These are phyloP conservation scores for Zaprionus inermis DNA, from an alignment of 1,140 invertebrate species.

Conservation along the genomic window DNA sequence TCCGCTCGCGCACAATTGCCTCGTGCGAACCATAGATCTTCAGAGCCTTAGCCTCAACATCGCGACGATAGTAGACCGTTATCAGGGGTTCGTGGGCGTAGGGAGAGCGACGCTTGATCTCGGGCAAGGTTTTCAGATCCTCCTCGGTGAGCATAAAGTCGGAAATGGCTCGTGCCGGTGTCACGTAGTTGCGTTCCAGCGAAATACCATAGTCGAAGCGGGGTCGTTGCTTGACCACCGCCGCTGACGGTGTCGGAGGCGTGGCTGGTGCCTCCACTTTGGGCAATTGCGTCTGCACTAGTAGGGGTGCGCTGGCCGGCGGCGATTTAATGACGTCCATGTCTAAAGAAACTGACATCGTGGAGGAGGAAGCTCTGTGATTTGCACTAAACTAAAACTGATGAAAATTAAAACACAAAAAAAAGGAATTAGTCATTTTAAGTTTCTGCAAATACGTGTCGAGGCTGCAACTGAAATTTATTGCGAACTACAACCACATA, in stretches of 20 bases:
- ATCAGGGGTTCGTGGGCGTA: slow-evolving; percentile 97
- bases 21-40: slow-evolving; percentile 96
- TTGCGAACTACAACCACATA: not conserved
- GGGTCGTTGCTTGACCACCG: slow-evolving; percentile 84
- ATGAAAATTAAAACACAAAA: not conserved
- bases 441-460: not conserved
- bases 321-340: slow-evolving; percentile 1
- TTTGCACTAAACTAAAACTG: not conserved
- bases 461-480: not conserved
- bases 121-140: slow-evolving; percentile 93
- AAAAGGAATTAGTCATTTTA: not conserved
- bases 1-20: slow-evolving; percentile 90
- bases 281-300: not conserved
- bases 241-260: not conserved
- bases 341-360: not conserved
- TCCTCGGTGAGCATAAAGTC: slow-evolving; percentile 95
- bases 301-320: not conserved
- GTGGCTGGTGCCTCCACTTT: not conserved
- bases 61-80: slow-evolving; percentile 96
- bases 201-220: slow-evolving; percentile 90
- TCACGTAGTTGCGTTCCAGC: slow-evolving; percentile 96
- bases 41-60: slow-evolving; percentile 96
- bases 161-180: slow-evolving; percentile 94
- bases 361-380: not conserved
- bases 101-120: slow-evolving; percentile 95